These are phyloP conservation scores for Spilosoma lubricipeda DNA, from an alignment of 2,888 invertebrate genomes.

Conservation along the genomic window DNA sequence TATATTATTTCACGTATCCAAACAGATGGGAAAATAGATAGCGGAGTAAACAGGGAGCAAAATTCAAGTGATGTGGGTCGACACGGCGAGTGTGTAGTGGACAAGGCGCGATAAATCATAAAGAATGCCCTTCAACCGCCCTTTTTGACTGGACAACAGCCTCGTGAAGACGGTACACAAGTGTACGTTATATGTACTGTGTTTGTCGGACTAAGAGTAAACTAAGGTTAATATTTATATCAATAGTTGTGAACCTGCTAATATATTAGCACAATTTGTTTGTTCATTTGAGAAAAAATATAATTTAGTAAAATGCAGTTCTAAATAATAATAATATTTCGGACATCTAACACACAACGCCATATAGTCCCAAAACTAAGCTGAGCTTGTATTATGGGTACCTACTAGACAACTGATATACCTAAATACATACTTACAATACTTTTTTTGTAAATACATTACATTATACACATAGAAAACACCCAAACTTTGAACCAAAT, in stretches of 20 bases:
- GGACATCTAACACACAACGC: no score
- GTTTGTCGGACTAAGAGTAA: conserved; percentile 6
- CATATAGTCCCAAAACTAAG: no score
- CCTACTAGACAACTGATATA: no score
- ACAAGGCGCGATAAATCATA: conserved; percentile 53
- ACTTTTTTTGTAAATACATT: no score
- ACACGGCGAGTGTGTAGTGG: conserved; percentile 37
- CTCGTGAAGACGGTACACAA: conserved; percentile 13
- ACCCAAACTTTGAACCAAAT: no score
- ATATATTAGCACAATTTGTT: neutral
- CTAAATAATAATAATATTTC: no score
- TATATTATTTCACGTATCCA: conserved; percentile 36
- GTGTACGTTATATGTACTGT: neutral
- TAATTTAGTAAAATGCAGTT: no score
- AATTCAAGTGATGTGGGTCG: conserved; percentile 44
- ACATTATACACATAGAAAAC: no score
- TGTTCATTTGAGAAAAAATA: neutral
- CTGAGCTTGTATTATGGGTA: no score
- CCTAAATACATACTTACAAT: no score
- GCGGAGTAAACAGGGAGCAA: conserved; percentile 28
- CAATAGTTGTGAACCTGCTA: neutral
- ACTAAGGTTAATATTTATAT: conserved; percentile 15
- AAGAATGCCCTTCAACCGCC: conserved; percentile 31
- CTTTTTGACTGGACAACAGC: conserved; percentile 20
- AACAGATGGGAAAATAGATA: conserved; percentile 28